These are phyloP conservation scores for Trachemys scripta DNA, from an alignment of 2,113 vertebrate species.

Conservation along the genomic window DNA sequence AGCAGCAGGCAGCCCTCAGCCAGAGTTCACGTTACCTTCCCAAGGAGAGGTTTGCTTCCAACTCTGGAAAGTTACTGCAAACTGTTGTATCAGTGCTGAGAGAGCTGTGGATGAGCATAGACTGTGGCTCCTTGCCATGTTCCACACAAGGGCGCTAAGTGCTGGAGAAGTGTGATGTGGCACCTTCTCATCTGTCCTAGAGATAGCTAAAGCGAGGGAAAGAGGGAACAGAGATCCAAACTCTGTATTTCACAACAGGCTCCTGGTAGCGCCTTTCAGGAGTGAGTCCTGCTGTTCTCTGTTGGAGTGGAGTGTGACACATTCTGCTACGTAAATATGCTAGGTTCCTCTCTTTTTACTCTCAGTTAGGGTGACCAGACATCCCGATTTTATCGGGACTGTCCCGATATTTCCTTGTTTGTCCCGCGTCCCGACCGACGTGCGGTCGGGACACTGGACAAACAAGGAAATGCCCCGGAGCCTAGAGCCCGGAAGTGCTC, in stretches of 20 bases:
- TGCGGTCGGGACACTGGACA: too few relatives aligned
- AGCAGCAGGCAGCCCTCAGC: slow-evolving; percentile 28
- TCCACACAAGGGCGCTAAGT: background rate
- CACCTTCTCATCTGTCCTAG: background rate
- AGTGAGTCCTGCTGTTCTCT: background rate
- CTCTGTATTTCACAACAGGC: background rate
- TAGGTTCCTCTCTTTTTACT: slow-evolving; percentile 25
- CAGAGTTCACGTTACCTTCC: background rate
- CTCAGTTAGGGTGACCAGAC: background rate
- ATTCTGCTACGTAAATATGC: background rate
- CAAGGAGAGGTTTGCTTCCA: background rate
- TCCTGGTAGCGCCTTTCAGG: slow-evolving; percentile 34
- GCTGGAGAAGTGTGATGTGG: background rate
- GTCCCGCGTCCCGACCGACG: too few relatives aligned
- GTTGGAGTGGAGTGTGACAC: background rate
- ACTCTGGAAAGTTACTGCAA: rapidly evolving
- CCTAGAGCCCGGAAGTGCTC: too few relatives aligned
- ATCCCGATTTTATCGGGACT: too few relatives aligned
- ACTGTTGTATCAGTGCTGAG: background rate
- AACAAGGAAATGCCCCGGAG: too few relatives aligned
- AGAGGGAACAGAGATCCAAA: background rate
- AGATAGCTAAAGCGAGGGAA: background rate
- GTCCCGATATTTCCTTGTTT: too few relatives aligned
- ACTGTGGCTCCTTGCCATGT: background rate
- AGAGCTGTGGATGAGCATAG: rapidly evolving